Base-by-base conservation (phyloP, 2,888 invertebrate species). In the Acanthopleura granulata region DNA sequence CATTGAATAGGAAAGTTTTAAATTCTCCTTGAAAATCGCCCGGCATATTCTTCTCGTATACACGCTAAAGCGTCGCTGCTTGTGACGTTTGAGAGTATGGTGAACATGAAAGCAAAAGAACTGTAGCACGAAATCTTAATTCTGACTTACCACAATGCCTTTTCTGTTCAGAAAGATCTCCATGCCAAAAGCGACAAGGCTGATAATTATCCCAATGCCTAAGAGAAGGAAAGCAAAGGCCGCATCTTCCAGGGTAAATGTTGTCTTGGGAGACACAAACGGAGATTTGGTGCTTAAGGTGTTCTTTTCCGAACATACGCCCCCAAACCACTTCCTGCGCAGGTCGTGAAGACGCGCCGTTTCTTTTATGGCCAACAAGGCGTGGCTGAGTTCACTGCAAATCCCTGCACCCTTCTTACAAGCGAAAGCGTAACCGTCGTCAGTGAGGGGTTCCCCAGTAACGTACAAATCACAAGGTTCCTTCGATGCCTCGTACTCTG, bases 401-500 rank as follows among this genome's bases (percentile, higher is more conserved):
- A 75, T 49, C 16, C 62, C 62, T 11, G 80, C 71, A n/a, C 75
- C 75, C 15, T 77, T 78, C 51, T 74, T n/a, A 29, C 81, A 81
- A 18, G 80, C 80, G 74, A 82, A 81, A 0, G 72, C 78, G 50
- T 77, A 80, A 22, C 72, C 72, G 51, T 75, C 74, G 22, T 78
- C 76, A 3, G 72, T 77, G 1, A 78, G 72, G 1, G 74, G 69
- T 6, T 82, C 79, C 1, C 80, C 82, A 18, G 79, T 61, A 4
- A 78, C 73, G 76, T 80, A 78, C 61, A 80, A 77, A 49, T 80
- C 77, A 75, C 82, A 82, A 0, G 82, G 81, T 14, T 76, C 71
- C 49, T 75, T 49, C 14, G 66, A 73, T 1, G 77, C 73, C 0
- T 72, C n/a, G 61, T 78, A 78, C 16, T 79, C 77, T 14, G 80